phyloP scores from a whole-genome alignment of 2,113 vertebrate species.

The Gallinago jamesoni region DNA sequence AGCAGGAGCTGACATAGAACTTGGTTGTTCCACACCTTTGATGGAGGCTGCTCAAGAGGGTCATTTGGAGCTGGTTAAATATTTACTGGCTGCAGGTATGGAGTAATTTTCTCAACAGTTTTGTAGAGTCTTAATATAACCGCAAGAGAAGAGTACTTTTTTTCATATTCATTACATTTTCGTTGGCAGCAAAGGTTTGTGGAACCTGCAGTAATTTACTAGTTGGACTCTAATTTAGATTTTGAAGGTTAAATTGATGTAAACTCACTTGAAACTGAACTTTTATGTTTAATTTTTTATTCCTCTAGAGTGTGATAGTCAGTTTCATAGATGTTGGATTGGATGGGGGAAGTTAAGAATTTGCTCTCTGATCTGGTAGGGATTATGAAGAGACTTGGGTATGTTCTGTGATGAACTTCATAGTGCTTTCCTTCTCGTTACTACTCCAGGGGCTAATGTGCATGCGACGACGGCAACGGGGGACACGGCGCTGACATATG shows the following conservation, averaged over 20 bases:
- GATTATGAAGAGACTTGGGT: neutral
- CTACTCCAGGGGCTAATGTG: slow-evolving; percentile 88
- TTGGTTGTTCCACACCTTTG: slow-evolving; percentile 96
- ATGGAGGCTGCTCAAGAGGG: slow-evolving; percentile 99
- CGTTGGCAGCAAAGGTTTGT: neutral
- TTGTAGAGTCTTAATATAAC: neutral
- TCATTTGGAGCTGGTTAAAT: slow-evolving; percentile 97
- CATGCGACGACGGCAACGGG: slow-evolving; percentile 97
- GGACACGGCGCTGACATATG: slow-evolving; percentile 95
- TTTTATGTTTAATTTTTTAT: neutral
- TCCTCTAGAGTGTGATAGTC: neutral
- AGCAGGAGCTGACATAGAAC: slow-evolving; percentile 95
- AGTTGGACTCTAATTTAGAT: neutral
- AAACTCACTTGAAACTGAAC: neutral
- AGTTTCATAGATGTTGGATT: neutral
- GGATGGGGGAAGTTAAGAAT: neutral
- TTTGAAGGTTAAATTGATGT: neutral
- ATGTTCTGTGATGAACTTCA: neutral
- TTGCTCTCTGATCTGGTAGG: neutral
- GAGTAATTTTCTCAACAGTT: neutral
- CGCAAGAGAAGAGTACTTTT: neutral
- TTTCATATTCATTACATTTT: fast-evolving
- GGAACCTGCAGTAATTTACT: neutral
- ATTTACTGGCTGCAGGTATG: slow-evolving; percentile 93
- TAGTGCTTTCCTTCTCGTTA: neutral